phyloP scores from a whole-genome alignment of 2,888 invertebrate species.

The Oxytorus armatus region DNA sequence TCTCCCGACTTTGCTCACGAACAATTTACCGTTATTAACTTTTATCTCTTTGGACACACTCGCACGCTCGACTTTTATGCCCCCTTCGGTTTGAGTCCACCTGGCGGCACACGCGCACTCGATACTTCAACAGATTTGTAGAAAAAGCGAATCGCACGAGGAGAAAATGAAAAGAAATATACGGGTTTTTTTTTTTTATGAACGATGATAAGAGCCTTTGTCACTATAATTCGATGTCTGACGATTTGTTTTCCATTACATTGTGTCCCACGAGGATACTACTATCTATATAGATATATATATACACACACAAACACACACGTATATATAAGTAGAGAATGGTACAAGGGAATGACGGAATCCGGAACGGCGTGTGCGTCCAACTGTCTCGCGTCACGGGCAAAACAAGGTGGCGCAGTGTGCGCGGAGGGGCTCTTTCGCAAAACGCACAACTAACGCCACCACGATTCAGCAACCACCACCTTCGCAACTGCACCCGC shows the following conservation, averaged over 20 bases:
- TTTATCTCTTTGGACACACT: background rate
- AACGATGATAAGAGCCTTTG: background rate
- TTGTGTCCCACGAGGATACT: slow-evolving; percentile 30
- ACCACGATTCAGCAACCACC: slow-evolving; percentile 25
- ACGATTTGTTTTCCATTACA: background rate
- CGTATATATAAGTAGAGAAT: background rate
- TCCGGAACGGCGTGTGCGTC: slow-evolving; percentile 63
- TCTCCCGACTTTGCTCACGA: background rate
- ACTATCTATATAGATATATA: too few relatives aligned
- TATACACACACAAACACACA: too few relatives aligned
- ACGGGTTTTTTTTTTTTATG: background rate
- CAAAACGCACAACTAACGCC: slow-evolving; percentile 33
- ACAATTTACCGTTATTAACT: background rate
- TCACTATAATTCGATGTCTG: background rate
- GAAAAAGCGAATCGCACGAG: slow-evolving; percentile 1
- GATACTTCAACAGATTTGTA: background rate
- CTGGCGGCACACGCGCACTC: background rate
- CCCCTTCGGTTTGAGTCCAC: background rate
- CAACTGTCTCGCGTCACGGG: slow-evolving; percentile 67
- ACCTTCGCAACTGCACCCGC: slow-evolving; percentile 48
- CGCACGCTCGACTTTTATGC: too few relatives aligned
- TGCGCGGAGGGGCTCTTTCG: slow-evolving; percentile 43
- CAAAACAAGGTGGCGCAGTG: slow-evolving; percentile 48
- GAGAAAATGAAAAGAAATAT: background rate
- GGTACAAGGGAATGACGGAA: slow-evolving; percentile 56